Conservation (phyloP, 2,797 vertebrate species). For the Poeciliopsis presidionis region DNA sequence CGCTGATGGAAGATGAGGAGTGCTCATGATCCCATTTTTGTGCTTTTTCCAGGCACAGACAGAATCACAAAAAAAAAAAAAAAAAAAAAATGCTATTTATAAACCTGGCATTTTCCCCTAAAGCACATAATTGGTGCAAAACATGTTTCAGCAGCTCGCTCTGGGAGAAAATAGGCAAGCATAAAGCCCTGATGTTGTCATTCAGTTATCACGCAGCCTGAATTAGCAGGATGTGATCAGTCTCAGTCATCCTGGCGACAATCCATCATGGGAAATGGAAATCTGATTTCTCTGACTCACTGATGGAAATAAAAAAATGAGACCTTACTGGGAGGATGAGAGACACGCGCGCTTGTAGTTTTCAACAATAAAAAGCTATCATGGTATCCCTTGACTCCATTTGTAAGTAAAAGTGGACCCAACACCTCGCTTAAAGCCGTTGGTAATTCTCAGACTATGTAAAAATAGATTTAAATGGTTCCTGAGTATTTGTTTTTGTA, state of each 20-base stretch:
- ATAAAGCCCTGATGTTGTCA: constrained; percentile 24
- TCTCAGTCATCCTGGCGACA: constrained; percentile 40
- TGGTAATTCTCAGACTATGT: constrained; percentile 1
- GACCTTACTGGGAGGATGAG: constrained; percentile 28
- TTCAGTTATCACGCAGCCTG: constrained; percentile 40
- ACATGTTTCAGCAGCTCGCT: constrained; percentile 43
- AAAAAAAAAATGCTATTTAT: constrained; percentile 56
- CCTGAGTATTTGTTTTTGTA: constrained; percentile 22
- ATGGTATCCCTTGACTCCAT: constrained; percentile 39
- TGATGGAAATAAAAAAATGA: constrained; percentile 16
- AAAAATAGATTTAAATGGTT: constrained; percentile 30
- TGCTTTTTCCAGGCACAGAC: constrained; percentile 52
- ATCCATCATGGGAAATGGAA: constrained; percentile 31
- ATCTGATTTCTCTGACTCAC: constrained; percentile 49
- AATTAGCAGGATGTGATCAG: constrained; percentile 43
- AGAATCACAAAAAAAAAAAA: constrained; percentile 11
- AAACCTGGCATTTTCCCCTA: constrained; percentile 49
- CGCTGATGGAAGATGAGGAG: constrained; percentile 51
- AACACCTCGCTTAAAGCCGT: neutral
- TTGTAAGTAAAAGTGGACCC: constrained; percentile 2
- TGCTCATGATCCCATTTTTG: constrained; percentile 41
- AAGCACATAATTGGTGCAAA: constrained; percentile 42
- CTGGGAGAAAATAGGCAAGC: constrained; percentile 22
- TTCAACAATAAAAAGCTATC: constrained; percentile 41
- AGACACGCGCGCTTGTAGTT: constrained; percentile 8